Evolutionary conservation across 2,113 vertebrate genomes (phyloP).

Genomic region (Carettochelys insculpta): DNA sequence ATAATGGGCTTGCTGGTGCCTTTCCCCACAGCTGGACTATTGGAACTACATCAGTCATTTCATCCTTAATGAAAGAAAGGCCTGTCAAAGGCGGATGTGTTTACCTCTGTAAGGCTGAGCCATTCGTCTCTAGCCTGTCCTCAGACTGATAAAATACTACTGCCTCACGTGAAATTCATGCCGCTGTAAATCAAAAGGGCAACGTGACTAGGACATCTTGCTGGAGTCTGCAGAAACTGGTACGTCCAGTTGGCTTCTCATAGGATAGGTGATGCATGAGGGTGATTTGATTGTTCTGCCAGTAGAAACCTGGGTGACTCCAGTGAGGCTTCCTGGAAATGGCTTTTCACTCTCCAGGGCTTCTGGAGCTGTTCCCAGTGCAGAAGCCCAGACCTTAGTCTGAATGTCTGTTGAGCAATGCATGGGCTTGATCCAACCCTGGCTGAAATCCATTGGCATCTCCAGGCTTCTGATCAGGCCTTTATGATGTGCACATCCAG

Average conservation of each 20-base stretch:
- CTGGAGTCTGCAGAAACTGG: background rate
- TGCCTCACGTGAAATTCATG: background rate
- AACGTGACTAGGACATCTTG: background rate
- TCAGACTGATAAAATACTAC: conserved; percentile 33
- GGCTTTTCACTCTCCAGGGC: fast-evolving
- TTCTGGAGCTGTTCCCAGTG: fast-evolving
- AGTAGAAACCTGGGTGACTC: background rate
- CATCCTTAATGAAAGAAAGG: background rate
- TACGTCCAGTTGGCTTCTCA: background rate
- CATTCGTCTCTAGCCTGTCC: conserved; percentile 5
- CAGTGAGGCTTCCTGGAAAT: background rate
- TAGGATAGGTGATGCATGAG: background rate
- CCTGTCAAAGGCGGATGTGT: background rate
- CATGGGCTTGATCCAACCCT: background rate
- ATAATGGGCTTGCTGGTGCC: conserved; percentile 12
- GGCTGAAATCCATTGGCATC: background rate
- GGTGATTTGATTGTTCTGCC: background rate
- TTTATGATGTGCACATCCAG: fast-evolving
- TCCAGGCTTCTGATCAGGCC: background rate
- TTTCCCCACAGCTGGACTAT: background rate
- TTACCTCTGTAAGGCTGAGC: background rate
- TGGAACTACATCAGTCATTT: conserved; percentile 6
- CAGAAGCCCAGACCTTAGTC: background rate
- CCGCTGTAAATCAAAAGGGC: conserved; percentile 35
- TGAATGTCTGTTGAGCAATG: background rate